Conservation (phyloP, 2,113 vertebrate species). For the Mastomys natalensis region DNA sequence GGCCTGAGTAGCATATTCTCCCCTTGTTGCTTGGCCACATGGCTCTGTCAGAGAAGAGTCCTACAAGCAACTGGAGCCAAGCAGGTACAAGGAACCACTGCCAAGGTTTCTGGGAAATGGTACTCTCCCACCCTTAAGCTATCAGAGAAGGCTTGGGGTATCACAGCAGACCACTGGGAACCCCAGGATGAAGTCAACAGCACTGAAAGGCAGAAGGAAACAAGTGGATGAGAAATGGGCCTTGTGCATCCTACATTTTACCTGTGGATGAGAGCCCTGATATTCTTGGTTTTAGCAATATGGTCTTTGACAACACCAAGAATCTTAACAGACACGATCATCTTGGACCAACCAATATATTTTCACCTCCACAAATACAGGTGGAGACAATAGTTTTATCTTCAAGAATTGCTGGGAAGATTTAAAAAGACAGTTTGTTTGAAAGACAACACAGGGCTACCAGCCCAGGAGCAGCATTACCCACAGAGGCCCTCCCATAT, state of each 20-base stretch:
- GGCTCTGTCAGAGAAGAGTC: no score
- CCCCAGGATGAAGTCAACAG: neutral
- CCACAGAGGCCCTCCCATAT: neutral
- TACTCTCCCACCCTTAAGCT: no score
- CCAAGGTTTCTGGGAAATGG: neutral
- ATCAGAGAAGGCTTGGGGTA: no score
- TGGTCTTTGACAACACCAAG: neutral
- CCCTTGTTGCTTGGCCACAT: neutral
- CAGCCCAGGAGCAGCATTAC: no score
- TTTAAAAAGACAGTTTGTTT: neutral
- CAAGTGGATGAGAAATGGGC: no score
- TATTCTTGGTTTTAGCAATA: neutral
- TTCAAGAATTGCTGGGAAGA: neutral
- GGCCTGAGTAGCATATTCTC: no score
- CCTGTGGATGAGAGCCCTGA: neutral
- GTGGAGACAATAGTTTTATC: neutral
- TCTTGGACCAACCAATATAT: neutral
- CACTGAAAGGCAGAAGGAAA: neutral
- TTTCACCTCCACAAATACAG: neutral
- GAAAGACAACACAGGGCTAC: neutral
- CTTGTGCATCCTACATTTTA: neutral
- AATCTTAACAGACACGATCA: neutral
- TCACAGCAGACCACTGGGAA: neutral
- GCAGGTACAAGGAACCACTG: neutral
- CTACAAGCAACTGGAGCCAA: neutral